Base-by-base conservation (phyloP, 2,888 invertebrate species). In the Ecliptopera silaceata region DNA sequence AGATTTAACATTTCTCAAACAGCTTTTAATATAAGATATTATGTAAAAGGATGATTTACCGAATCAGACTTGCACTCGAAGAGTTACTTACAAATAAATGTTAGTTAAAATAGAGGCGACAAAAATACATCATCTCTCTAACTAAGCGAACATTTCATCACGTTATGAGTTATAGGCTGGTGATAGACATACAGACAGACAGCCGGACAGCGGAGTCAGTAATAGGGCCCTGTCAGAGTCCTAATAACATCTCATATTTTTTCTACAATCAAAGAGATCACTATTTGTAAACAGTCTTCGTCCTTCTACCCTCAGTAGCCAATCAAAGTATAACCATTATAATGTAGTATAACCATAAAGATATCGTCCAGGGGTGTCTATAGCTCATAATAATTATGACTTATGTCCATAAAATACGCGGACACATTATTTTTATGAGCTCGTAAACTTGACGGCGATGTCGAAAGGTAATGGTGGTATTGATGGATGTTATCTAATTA, bases 321-420 rank as follows among this genome's bases (percentile, higher is more conserved):
- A 75, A 76, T 76, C 74, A 74, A 62, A 73, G 51, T 64, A 59
- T 53, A 8, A 32, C 66, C 70, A 70, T 75, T 55, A 56, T 56
- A 59, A 51, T 45, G 32, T n/a, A 42, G 46, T 46, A 49, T 50
- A 51, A 46, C 65, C 71, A 69, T 75, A 70, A 70, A 56, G 44
- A 15, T 59, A 67, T 66, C 65, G 65, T 67, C 59, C 56, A 36
- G 61, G 61, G 63, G 61, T 67, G 53, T 56, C 62, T 59, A 65
- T 68, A 64, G 65, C 71, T 72, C 74, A 72, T 82, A 77, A 84
- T 82, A 77, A 84, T 84, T 83, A 84, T 70, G 75, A 77, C 75
- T 71, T 79, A 80, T 75, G 65, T 63, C 64, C 77, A 70, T 78
- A 77, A 80, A 83, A 73, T 75, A 66, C 61, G 63, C 53, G 65